Evolutionary conservation across 2,113 vertebrate genomes (phyloP), one percentile per base, ranked within the genome.

Genomic region (Brachypodius melanocephalos): DNA sequence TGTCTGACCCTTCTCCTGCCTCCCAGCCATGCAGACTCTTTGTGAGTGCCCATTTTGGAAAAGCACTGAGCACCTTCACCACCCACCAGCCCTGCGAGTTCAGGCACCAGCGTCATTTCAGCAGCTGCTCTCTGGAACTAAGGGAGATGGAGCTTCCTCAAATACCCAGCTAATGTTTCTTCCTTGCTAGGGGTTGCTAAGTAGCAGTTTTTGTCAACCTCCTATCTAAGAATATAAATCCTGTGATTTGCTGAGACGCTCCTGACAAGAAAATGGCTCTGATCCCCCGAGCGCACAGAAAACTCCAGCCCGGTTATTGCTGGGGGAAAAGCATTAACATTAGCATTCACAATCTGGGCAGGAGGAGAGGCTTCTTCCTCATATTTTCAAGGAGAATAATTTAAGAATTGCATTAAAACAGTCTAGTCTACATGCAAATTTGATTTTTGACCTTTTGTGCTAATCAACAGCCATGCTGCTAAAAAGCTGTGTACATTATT

Each of bases 371-470:
- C 81, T 95, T 85, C 92, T 89, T 94, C 93, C 86, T 84, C 87
- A 51, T 91, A 79, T 90, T 97, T 96, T 95, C 72, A 84, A 84
- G 79, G 68, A 93, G 83, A 96, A 96, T 78, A 92, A 91, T 86
- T 94, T 95, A 87, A 83, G 91, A 97, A 97, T 94, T 97, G 65
- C 95, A 90, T 96, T 96, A 95, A 96, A 97, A 97, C 93, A 96
- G 86, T 94, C 96, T 85, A 94, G 89, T 88, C 92, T 92, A 94
- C 88, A 94, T 89, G 89, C 78, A 97, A 95, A 97, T 94, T 95
- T 82, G 65, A 91, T 95, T 90, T 95, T 95, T 97, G 95, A 93
- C 86, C 91, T 96, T 85, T 96, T 95, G 88, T 96, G 90, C 89
- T 96, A 97, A 96, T 95, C 95, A 96, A 84, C 95, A 96, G 84